A percentile compares a stretch with the other conserved stretches of the same genome.
These are phyloP conservation scores for Chaenogobius annularis DNA, from an alignment of 2,113 vertebrate species.

Conservation along the genomic window DNA sequence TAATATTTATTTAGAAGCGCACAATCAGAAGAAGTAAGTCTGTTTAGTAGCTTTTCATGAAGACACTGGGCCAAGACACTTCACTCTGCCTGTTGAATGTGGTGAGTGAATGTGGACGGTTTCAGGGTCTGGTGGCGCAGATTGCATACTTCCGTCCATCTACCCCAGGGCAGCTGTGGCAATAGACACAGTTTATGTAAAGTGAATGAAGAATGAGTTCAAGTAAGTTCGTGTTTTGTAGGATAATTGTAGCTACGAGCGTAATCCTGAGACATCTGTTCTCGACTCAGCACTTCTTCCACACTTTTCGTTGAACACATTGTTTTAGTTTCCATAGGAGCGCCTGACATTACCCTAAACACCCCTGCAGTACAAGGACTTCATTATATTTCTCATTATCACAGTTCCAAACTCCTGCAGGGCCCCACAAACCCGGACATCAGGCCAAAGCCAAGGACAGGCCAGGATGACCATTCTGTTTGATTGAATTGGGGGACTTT, in stretches of 20 bases:
- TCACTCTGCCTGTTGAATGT: no score
- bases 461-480: not conserved
- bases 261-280: not conserved
- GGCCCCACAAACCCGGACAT: not conserved
- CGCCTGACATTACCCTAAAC: not conserved
- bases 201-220: no score
- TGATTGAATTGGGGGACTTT: constrained; percentile 16
- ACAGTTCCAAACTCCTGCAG: not conserved
- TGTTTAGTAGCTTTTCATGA: no score
- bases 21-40: no score
- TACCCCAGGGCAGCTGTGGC: no score
- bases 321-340: not conserved
- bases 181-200: no score
- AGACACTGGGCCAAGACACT: no score
- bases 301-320: not conserved
- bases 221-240: no score
- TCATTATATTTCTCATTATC: constrained; percentile 2
- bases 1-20: no score
- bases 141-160: no score
- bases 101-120: no score
- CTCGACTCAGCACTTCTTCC: not conserved
- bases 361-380: not conserved
- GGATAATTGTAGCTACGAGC: not conserved
- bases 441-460: not conserved
- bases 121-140: no score